Conservation (phyloP, 1,140 invertebrate species). For the Pomacea maculata region DNA sequence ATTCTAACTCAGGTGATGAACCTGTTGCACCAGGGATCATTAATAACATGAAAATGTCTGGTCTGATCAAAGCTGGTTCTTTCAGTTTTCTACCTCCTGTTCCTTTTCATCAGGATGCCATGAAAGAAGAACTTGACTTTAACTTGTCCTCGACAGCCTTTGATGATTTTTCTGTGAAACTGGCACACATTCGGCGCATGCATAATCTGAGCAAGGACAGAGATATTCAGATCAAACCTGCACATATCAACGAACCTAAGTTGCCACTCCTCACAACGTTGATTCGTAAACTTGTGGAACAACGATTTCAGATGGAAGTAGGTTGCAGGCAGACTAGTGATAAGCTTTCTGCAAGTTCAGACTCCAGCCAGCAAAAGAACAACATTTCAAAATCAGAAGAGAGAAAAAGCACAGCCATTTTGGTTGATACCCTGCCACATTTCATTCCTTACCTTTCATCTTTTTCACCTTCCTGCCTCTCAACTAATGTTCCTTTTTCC, state of each 20-base stretch:
- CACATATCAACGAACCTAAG: conserved; percentile 50
- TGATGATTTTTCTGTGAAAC: conserved; percentile 23
- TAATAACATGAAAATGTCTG: conserved; percentile 42
- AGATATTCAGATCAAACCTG: conserved; percentile 29
- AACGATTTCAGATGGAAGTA: conserved; percentile 61
- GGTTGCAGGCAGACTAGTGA: conserved; percentile 1
- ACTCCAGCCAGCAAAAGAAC: neutral
- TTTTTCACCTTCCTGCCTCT: conserved; percentile 27
- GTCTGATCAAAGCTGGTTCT: conserved; percentile 40
- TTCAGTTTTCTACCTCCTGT: conserved; percentile 40
- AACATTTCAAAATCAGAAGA: neutral
- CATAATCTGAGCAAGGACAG: conserved; percentile 54
- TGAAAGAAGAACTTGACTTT: conserved; percentile 23
- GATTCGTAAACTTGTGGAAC: conserved; percentile 62
- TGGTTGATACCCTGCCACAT: conserved; percentile 22
- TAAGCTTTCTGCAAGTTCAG: neutral
- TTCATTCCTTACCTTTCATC: conserved; percentile 27
- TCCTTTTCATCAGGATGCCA: conserved; percentile 26
- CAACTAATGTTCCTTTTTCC: conserved; percentile 16
- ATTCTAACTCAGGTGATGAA: conserved; percentile 35
- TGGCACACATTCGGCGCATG: conserved; percentile 57
- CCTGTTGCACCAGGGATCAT: conserved; percentile 1
- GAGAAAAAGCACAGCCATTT: conserved; percentile 20
- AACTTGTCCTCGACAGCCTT: neutral
- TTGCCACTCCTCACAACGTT: conserved; percentile 63